Evolutionary conservation across 2,113 vertebrate genomes (phyloP).

Genomic region (Tachuris rubrigastra): DNA sequence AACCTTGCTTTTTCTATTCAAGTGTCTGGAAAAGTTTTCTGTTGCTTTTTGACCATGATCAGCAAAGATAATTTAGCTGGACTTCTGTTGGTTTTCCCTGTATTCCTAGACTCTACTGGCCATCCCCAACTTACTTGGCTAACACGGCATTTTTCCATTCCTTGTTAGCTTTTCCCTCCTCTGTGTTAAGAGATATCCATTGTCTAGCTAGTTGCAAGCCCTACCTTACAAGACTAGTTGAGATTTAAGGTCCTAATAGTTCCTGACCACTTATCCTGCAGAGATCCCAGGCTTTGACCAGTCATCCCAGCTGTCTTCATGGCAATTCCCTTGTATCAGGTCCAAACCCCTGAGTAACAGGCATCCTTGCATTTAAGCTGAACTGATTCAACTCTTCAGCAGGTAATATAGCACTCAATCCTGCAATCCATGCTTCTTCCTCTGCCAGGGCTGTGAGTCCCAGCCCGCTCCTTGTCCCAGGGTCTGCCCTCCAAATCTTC

Average conservation of each 20-base stretch:
- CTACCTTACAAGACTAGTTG: not conserved
- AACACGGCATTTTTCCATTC: not conserved
- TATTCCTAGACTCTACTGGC: not conserved
- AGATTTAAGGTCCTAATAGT: not conserved
- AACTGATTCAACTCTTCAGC: not conserved
- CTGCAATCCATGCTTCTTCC: not conserved
- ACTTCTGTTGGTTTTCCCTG: not conserved
- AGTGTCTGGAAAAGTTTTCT: not conserved
- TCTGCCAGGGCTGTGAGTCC: not conserved
- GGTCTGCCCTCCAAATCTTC: not conserved
- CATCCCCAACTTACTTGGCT: not conserved
- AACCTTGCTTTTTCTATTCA: not conserved
- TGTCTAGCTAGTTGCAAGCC: not conserved
- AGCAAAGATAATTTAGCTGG: not conserved
- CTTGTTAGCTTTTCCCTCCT: not conserved
- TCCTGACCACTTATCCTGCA: not conserved
- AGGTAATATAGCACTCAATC: not conserved
- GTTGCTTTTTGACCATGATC: not conserved
- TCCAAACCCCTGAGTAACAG: not conserved
- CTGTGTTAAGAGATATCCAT: not conserved
- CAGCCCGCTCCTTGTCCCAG: rapidly evolving
- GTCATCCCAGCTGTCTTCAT: not conserved
- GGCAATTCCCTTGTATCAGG: not conserved
- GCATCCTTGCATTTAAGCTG: not conserved
- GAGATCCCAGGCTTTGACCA: not conserved